phyloP scores from a whole-genome alignment of 2,113 vertebrate genomes.

The Sardina pilchardus region DNA sequence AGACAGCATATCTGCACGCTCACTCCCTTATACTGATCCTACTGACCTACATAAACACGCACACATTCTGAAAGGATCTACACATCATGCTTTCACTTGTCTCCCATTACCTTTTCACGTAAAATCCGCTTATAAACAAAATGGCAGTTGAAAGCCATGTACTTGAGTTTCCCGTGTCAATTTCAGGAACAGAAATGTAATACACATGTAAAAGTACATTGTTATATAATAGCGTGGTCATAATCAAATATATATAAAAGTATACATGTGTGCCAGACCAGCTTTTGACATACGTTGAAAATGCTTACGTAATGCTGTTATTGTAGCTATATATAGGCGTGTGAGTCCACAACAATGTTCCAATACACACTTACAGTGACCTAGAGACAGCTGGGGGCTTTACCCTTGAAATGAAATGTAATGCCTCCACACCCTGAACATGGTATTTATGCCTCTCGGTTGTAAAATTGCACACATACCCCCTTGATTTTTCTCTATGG shows the following conservation, averaged over 20 bases:
- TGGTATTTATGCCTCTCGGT: too few relatives aligned
- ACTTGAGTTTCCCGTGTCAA: neutral
- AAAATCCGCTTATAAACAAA: neutral
- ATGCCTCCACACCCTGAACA: too few relatives aligned
- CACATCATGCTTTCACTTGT: neutral
- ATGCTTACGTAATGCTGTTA: neutral
- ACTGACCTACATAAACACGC: neutral
- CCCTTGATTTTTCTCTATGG: too few relatives aligned
- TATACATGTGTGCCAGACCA: neutral
- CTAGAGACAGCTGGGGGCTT: neutral
- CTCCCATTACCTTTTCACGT: neutral
- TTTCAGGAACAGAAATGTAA: neutral
- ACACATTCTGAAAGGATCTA: neutral
- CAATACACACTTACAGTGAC: neutral
- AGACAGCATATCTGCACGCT: neutral
- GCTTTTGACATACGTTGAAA: neutral
- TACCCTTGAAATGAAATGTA: neutral
- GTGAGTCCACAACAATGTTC: constrained; percentile 1
- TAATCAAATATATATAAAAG: neutral
- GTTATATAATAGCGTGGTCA: too few relatives aligned
- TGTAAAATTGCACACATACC: too few relatives aligned
- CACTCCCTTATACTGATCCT: neutral
- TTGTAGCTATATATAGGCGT: neutral
- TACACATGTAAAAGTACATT: too few relatives aligned
- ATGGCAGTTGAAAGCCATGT: too few relatives aligned